phyloP scores from a whole-genome alignment of 64 coral and sea anemone species.

The Pachyseris speciosa region DNA sequence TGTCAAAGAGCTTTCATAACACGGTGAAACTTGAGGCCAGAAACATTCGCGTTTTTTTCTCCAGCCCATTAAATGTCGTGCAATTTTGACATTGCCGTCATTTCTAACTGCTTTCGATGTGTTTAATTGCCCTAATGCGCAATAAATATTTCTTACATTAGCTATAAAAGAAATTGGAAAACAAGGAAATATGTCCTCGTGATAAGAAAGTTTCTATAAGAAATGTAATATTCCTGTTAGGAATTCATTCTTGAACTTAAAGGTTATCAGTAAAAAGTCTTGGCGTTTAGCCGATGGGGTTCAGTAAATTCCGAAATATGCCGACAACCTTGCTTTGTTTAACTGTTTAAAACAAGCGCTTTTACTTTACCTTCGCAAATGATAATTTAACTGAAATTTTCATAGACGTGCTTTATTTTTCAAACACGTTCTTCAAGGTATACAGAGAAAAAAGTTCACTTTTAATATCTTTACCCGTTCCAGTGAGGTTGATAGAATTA shows the following conservation, averaged over 20 bases:
- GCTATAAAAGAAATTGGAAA: background rate
- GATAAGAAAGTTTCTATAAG: background rate
- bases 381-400: too few relatives aligned
- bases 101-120: background rate
- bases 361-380: background rate
- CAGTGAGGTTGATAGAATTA: background rate
- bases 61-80: background rate
- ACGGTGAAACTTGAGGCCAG: background rate
- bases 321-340: background rate
- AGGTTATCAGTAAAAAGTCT: slow-evolving; percentile 35
- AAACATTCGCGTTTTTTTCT: background rate
- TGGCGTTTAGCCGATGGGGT: background rate
- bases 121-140: background rate
- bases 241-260: slow-evolving; percentile 47
- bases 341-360: background rate
- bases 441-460: too few relatives aligned
- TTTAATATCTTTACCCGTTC: too few relatives aligned
- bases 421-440: too few relatives aligned
- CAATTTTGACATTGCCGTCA: background rate
- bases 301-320: background rate
- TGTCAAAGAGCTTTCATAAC: slow-evolving; percentile 36
- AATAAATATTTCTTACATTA: background rate
- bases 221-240: background rate
- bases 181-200: background rate
- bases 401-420: too few relatives aligned